These are phyloP conservation scores for Nothoprocta pentlandii DNA, from an alignment of 2,113 vertebrate genomes.

Conservation along the genomic window DNA sequence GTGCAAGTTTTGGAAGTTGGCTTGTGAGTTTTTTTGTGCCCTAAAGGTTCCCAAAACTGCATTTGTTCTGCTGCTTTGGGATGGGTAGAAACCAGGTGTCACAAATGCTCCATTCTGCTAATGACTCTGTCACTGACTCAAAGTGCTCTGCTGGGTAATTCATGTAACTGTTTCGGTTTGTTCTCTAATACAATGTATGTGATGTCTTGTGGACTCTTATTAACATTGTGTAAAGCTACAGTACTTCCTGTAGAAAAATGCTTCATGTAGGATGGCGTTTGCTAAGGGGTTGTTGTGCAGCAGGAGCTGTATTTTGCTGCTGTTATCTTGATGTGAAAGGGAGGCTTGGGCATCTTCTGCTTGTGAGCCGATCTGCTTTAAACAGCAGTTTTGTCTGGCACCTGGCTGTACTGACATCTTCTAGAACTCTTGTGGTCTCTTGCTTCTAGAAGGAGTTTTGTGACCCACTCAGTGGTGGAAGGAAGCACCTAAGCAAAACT, in stretches of 20 bases:
- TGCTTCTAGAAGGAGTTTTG: neutral
- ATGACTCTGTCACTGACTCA: neutral
- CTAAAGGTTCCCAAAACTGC: fast-evolving
- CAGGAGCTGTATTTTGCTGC: neutral
- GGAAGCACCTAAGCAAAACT: neutral
- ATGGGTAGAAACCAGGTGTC: neutral
- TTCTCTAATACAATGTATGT: neutral
- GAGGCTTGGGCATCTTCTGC: neutral
- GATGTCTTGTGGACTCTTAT: conserved; percentile 14
- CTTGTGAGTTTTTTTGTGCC: neutral
- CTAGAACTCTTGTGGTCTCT: neutral
- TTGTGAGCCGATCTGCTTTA: neutral
- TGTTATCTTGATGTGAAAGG: neutral
- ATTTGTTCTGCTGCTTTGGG: fast-evolving
- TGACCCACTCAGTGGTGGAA: fast-evolving
- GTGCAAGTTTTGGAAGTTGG: neutral
- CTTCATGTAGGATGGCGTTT: neutral
- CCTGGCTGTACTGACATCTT: neutral
- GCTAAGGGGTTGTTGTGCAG: neutral
- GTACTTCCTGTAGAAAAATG: conserved; percentile 12
- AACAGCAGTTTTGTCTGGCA: neutral
- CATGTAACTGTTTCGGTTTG: neutral
- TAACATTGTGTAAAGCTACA: conserved; percentile 40
- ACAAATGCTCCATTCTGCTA: neutral
- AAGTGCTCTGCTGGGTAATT: conserved; percentile 18